Evolutionary conservation across 1,140 invertebrate genomes (phyloP), one percentile per base, ranked within the genome.

Genomic region (Neelides sp.): DNA sequence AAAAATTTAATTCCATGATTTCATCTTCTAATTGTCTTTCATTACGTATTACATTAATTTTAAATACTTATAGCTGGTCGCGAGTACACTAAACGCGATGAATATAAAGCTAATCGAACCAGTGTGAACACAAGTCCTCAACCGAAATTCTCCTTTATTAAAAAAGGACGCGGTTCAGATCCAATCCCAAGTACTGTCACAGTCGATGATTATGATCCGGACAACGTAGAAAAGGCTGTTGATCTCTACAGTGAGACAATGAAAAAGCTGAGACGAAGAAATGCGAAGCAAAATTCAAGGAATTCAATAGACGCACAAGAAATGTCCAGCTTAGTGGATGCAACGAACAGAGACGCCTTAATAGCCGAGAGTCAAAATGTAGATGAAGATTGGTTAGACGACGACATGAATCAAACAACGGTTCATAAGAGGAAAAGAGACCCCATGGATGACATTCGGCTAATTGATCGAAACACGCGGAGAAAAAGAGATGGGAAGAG

Each of bases 121-220:
- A 4, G 5, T 20, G 23, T 3, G 24, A 48, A 19, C 32, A 17
- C 3, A 22, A 20, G 15, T 12, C 34, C 1, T 26, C n/a, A n/a
- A 37, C 58, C 52, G 19, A 27, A 46, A 40, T 48, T 35, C 15
- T 26, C 35, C 4, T 15, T 54, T 12, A 34, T 56, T 27, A 35
- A 23, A 4, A 28, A 36, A 35, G 13, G 23, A 1, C 47, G 37
- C 15, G 22, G 32, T 26, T 26, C 35, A 13, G 36, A 39, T 15
- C 54, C 50, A 17, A 48, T 51, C 3, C 56, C 48, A n/a, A 50
- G 52, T 12, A 26, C 22, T 36, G 40, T 54, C 13, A 30, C 20
- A n/a, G 19, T 37, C 15, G 54, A 61, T 41, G 41, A 55, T n/a
- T 58, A 32, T 40, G 59, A 61, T 24, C 55, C 56, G 3, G 37